phyloP scores from a whole-genome alignment of 2,797 vertebrate species.

The Myiothlypis chrysogaster region DNA sequence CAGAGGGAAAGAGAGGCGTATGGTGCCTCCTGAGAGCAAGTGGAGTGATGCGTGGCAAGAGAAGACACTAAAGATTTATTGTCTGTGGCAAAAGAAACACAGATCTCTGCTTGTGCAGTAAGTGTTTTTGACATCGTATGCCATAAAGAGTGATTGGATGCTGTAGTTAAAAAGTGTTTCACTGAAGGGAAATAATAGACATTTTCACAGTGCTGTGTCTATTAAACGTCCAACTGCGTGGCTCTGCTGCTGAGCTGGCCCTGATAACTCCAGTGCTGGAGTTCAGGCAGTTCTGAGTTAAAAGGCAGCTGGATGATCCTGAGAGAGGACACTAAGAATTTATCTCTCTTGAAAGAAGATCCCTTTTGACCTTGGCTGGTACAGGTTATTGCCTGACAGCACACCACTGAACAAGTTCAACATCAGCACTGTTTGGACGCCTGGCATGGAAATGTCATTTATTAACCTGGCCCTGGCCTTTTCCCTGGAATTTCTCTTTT shows the following conservation, averaged over 20 bases:
- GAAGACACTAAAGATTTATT: slow-evolving; percentile 83
- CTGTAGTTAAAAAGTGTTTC: slow-evolving; percentile 56
- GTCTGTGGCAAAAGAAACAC: slow-evolving; percentile 83
- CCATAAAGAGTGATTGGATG: slow-evolving; percentile 61
- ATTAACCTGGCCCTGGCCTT: not conserved
- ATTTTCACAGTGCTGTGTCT: not conserved
- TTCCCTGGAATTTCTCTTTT: not conserved
- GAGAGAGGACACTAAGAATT: not conserved
- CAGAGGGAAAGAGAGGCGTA: slow-evolving; percentile 58
- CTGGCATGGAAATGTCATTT: not conserved
- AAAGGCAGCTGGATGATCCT: not conserved
- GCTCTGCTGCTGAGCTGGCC: not conserved
- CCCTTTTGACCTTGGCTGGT: not conserved
- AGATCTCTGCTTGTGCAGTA: slow-evolving; percentile 74
- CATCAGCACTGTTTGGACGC: not conserved
- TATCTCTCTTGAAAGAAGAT: not conserved
- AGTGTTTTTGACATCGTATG: slow-evolving; percentile 76
- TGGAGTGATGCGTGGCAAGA: slow-evolving; percentile 76
- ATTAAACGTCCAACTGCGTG: not conserved
- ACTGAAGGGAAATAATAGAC: slow-evolving; percentile 19
- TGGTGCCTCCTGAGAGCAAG: slow-evolving; percentile 73
- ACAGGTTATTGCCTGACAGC: not conserved
- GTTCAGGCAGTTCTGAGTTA: not conserved
- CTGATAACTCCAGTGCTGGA: not conserved
- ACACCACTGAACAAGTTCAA: not conserved